Percentiles rank a stretch among this genome's conserved stretches.
phyloP scores from a whole-genome alignment of 2,113 vertebrate species.

The Oplegnathus fasciatus region DNA sequence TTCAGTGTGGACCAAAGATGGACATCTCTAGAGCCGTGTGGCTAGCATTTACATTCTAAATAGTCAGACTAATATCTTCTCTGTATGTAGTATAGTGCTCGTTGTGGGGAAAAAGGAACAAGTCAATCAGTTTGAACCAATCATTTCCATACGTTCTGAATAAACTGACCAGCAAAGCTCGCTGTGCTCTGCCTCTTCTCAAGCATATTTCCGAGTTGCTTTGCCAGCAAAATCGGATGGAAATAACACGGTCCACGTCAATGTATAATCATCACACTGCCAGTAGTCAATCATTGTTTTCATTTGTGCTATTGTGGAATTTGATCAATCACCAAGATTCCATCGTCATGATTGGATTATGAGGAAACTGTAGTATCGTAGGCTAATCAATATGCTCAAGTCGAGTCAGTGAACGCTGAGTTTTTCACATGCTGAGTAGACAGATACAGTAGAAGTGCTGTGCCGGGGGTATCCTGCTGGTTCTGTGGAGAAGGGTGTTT shows the following conservation, averaged over 20 bases:
- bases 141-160: neutral
- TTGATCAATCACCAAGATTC: slow-evolving; percentile 23
- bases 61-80: neutral
- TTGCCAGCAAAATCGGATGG: slow-evolving; percentile 25
- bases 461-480: slow-evolving; percentile 18
- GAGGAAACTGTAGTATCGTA: slow-evolving; percentile 34
- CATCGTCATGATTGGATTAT: slow-evolving; percentile 45
- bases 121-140: slow-evolving; percentile 29
- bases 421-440: slow-evolving; percentile 24
- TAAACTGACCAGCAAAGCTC: slow-evolving; percentile 8
- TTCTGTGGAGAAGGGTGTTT: slow-evolving; percentile 12
- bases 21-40: neutral
- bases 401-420: neutral
- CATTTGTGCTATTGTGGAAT: slow-evolving; percentile 20
- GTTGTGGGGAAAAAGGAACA: neutral
- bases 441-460: neutral
- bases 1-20: neutral
- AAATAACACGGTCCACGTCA: slow-evolving; percentile 2
- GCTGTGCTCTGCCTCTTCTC: neutral
- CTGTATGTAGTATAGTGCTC: neutral
- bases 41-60: neutral
- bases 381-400: slow-evolving; percentile 45
- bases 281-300: slow-evolving; percentile 40
- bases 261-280: slow-evolving; percentile 13
- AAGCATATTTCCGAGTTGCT: slow-evolving; percentile 1